A percentile compares a stretch with the other conserved stretches of the same genome.
phyloP scores from a whole-genome alignment of 2,113 vertebrate genomes.

The Gavia stellata region DNA sequence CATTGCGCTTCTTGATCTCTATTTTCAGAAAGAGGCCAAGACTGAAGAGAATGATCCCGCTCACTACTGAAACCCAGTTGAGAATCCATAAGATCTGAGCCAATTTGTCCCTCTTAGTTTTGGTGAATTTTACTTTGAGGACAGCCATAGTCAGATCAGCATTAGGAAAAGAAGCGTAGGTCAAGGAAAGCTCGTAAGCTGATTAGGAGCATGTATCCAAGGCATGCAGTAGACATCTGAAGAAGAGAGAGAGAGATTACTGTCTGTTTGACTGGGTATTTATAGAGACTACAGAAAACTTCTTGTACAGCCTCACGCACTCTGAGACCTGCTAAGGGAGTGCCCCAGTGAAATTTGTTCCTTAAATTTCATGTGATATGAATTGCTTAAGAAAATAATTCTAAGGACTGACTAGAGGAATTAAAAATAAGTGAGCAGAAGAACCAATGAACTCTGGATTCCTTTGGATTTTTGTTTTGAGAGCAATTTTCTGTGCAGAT shows the following conservation, averaged over 20 bases:
- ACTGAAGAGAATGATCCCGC: constrained; percentile 80
- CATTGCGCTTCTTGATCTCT: constrained; percentile 80
- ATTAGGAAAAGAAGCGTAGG: not conserved
- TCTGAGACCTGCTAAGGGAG: not conserved
- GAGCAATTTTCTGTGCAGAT: not conserved
- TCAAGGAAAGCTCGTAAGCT: constrained; percentile 36
- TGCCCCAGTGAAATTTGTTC: not conserved
- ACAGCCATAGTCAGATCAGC: constrained; percentile 75
- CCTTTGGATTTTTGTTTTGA: not conserved
- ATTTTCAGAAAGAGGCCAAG: constrained; percentile 85
- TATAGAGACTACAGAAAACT: constrained; percentile 5
- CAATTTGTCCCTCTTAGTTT: constrained; percentile 81
- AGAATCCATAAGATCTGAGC: constrained; percentile 87
- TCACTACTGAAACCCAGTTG: constrained; percentile 86
- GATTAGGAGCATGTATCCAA: constrained; percentile 39
- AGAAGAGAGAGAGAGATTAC: constrained; percentile 31
- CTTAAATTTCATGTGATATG: not conserved
- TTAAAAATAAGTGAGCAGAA: not conserved
- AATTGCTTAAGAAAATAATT: not conserved
- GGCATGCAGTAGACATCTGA: constrained; percentile 4
- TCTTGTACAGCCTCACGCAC: not conserved
- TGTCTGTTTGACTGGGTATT: constrained; percentile 31
- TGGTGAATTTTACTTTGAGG: constrained; percentile 84
- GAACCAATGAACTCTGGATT: not conserved
- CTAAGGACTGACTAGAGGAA: not conserved